Percentiles rank a stretch among this genome's conserved stretches.
Evolutionary conservation across 2,888 invertebrate species (phyloP).

Genomic region (Elegia similella): DNA sequence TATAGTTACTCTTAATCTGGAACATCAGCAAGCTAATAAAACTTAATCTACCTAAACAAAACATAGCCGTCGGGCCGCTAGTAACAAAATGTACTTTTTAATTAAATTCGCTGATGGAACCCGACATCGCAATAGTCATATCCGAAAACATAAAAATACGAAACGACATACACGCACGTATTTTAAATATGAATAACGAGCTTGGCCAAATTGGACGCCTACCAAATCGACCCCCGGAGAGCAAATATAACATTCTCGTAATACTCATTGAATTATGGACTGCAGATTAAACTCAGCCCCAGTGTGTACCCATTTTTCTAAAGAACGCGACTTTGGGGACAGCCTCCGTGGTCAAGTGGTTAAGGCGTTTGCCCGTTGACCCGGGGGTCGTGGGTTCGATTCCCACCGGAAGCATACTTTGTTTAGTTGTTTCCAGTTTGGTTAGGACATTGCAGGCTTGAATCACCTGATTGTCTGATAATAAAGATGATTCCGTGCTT

Average conservation of each 20-base stretch:
- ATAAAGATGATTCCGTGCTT: no score
- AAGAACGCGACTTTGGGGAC: no score
- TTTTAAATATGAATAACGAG: slow-evolving; percentile 10
- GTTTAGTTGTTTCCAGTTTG: no score
- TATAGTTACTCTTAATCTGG: no score
- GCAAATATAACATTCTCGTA: slow-evolving; percentile 1
- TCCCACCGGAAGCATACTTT: no score
- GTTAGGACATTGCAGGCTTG: no score
- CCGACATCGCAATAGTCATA: slow-evolving; percentile 3
- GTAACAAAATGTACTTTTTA: slow-evolving; percentile 8
- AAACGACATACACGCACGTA: neutral
- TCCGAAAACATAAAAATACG: slow-evolving; percentile 8
- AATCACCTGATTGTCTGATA: no score
- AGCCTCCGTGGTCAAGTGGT: no score
- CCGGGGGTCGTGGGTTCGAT: no score
- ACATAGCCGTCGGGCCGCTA: neutral
- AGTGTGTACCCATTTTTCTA: no score
- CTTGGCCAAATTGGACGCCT: slow-evolving; percentile 4
- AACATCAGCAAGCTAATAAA: neutral
- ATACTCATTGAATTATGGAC: slow-evolving; percentile 7
- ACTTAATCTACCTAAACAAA: neutral
- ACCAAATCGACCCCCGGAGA: neutral
- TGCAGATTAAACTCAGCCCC: neutral
- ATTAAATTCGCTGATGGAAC: slow-evolving; percentile 6
- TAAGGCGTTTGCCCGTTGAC: no score